Evolutionary conservation across 1,140 invertebrate species (phyloP).

Genomic region (Drosophila asahinai): DNA sequence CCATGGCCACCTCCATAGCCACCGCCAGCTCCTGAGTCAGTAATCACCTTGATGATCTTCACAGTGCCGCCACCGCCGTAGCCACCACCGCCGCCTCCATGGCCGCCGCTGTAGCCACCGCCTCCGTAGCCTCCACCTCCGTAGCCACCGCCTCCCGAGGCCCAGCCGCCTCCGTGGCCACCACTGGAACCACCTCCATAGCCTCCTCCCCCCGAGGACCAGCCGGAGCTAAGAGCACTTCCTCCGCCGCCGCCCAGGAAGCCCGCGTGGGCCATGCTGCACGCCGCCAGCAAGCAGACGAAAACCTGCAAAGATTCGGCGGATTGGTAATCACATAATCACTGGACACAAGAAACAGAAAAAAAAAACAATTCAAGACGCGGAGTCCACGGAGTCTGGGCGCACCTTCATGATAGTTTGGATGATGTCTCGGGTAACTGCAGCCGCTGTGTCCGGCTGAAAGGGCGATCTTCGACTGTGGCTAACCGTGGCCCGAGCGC

Average conservation of each 20-base stretch:
- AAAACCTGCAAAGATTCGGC: constrained; percentile 59
- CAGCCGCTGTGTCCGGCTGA: constrained; percentile 44
- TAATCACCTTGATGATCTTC: constrained; percentile 61
- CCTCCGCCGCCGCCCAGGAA: constrained; percentile 60
- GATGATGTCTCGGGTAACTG: constrained; percentile 17
- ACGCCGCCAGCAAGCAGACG: constrained; percentile 75
- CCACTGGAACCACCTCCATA: constrained; percentile 22
- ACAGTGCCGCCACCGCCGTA: constrained; percentile 35
- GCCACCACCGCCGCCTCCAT: constrained; percentile 30
- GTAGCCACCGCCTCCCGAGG: constrained; percentile 26
- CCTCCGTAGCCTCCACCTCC: constrained; percentile 18
- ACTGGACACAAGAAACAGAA: constrained; percentile 32
- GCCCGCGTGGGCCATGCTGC: constrained; percentile 73
- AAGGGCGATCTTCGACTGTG: constrained; percentile 74
- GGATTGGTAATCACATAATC: constrained; percentile 16
- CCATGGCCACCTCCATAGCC: constrained; percentile 43
- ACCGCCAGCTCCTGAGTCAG: constrained; percentile 38
- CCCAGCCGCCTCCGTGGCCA: constrained; percentile 40
- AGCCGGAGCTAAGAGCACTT: constrained; percentile 52
- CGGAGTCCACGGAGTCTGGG: constrained; percentile 17
- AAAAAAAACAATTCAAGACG: constrained; percentile 6
- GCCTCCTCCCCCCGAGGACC: constrained; percentile 45
- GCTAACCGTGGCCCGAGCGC: neutral
- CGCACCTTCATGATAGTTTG: constrained; percentile 65
- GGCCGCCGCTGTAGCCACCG: constrained; percentile 33